phyloP scores from a whole-genome alignment of 1,140 invertebrate species.

The Lucilia sericata region DNA sequence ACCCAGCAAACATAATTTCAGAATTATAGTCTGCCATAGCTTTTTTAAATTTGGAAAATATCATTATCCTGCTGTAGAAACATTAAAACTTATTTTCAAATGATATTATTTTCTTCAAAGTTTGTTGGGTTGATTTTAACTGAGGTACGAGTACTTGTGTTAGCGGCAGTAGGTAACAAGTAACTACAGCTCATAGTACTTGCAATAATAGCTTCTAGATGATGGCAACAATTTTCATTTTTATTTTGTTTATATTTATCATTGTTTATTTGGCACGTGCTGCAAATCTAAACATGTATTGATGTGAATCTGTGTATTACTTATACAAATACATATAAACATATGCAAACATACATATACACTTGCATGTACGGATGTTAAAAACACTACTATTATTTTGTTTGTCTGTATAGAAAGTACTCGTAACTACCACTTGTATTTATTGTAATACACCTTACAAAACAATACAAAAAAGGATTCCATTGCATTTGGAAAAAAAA shows the following conservation, averaged over 20 bases:
- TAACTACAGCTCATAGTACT: neutral
- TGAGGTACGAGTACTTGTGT: too few relatives aligned
- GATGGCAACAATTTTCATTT: conserved; percentile 21
- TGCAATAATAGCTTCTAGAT: neutral
- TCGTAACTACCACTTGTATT: neutral
- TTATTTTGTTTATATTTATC: conserved; percentile 18
- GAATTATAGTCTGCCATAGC: too few relatives aligned
- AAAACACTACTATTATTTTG: neutral
- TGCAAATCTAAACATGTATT: neutral
- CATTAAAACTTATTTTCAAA: too few relatives aligned
- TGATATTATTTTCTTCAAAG: too few relatives aligned
- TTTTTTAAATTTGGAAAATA: too few relatives aligned
- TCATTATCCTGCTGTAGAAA: too few relatives aligned
- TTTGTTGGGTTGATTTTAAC: too few relatives aligned
- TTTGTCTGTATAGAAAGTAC: neutral
- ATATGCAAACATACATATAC: neutral
- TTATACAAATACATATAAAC: neutral
- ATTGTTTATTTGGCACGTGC: conserved; percentile 26
- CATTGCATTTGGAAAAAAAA: neutral
- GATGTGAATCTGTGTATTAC: neutral
- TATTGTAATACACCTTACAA: neutral
- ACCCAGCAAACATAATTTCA: neutral
- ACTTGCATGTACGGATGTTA: neutral
- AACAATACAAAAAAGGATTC: neutral
- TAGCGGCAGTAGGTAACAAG: too few relatives aligned